Evolutionary conservation across 2,888 invertebrate genomes (phyloP), one percentile per base, ranked within the genome.

Genomic region (Eupithecia dodoneata): DNA sequence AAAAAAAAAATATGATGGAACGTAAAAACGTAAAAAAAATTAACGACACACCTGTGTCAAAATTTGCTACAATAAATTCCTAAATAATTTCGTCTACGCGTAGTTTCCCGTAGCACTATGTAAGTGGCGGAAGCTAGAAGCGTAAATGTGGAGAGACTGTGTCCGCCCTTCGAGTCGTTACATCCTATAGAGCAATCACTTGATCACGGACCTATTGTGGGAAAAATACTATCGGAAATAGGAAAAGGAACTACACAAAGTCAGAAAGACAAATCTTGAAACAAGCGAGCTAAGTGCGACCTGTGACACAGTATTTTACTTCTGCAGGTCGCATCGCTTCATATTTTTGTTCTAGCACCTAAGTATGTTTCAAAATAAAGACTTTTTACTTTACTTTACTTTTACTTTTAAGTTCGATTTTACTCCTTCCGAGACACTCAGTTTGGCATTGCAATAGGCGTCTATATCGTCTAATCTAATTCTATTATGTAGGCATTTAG

Each of bases 121-220:
- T 59, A 18, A 74, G 73, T 65, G 70, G 69, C 76, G 74, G 79
- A 79, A 67, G 74, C 63, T 74, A 66, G 41, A 65, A 55, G 73
- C 30, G 69, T 69, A 71, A 75, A 75, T 73, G 75, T 59, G 73
- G 67, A 73, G 75, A 75, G 66, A 59, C 18, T 66, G 59, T 76
- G 55, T 79, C 79, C 79, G 79, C 72, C 66, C 18, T 13, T 79
- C 74, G 63, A 76, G 79, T 70, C 74, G 72, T 42, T 18, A 63
- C 76, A 79, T 79, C 79, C 79, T 66, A 76, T 76, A n/a, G 10
- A 65, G n/a, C 47, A 59, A 71, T 71, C 74, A 78, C 78, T 78
- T 78, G 78, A 78, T 76, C 78, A 78, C 76, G 76, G 63, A 47
- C 18, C 18, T 49, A 70, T 70, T 70, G n/a, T 70, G 45, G 18